Conservation (phyloP, 2,888 invertebrate genomes). For the Drosophila mercatorum region DNA sequence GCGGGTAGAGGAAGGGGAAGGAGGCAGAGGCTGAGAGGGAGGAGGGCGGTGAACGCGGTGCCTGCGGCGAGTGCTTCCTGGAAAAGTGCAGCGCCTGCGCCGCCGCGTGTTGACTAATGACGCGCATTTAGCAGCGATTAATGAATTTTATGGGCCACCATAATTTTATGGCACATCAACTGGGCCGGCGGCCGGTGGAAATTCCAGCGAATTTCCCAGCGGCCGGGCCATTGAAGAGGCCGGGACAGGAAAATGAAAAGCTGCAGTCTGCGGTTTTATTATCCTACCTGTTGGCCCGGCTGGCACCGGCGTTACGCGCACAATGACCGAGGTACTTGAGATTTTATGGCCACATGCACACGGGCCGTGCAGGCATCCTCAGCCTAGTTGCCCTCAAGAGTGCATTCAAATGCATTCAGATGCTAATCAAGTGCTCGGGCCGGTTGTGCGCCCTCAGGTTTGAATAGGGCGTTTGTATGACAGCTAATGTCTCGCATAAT, state of each 20-base stretch:
- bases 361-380: conserved; percentile 6
- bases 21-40: neutral
- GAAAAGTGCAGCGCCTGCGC: conserved; percentile 62
- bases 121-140: conserved; percentile 80
- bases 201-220: conserved; percentile 74
- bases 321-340: conserved; percentile 71
- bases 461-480: conserved; percentile 80
- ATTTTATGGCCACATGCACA: conserved; percentile 61
- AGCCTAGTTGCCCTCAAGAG: conserved; percentile 7
- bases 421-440: conserved; percentile 72
- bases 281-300: conserved; percentile 42
- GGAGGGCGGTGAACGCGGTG: conserved; percentile 41
- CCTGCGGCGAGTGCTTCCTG: conserved; percentile 65
- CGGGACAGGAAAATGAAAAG: conserved; percentile 29
- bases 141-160: conserved; percentile 76
- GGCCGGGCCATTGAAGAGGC: conserved; percentile 57
- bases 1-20: conserved; percentile 4
- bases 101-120: conserved; percentile 77
- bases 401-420: conserved; percentile 50
- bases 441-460: conserved; percentile 63
- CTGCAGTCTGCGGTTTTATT: conserved; percentile 72
- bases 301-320: conserved; percentile 72
- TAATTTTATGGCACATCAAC: conserved; percentile 79
- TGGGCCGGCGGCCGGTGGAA: conserved; percentile 50
- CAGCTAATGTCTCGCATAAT: conserved; percentile 80